These are phyloP conservation scores for Trichechus manatus DNA, from an alignment of 2,113 vertebrate genomes.

Conservation along the genomic window DNA sequence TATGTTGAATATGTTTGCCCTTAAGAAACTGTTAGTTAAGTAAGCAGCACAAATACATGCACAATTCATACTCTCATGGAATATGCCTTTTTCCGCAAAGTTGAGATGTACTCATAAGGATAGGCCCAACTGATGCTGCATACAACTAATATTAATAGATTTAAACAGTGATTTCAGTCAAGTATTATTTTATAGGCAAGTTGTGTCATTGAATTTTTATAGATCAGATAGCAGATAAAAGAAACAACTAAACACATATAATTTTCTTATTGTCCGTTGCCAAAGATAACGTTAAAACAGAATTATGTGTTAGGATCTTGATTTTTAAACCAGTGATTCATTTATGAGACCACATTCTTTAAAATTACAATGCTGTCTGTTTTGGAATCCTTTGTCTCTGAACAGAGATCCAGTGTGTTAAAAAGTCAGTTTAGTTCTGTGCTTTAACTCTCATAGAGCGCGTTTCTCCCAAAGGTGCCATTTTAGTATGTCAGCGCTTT, in stretches of 20 bases:
- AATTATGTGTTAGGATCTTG: background rate
- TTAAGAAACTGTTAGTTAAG: background rate
- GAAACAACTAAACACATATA: background rate
- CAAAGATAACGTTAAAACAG: background rate
- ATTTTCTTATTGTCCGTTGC: background rate
- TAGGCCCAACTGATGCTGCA: background rate
- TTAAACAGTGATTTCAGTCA: background rate
- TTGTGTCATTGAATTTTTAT: background rate
- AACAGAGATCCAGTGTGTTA: background rate
- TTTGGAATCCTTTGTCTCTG: background rate
- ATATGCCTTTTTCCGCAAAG: background rate
- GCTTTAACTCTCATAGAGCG: background rate
- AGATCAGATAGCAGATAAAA: background rate
- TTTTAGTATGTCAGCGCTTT: background rate
- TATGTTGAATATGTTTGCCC: background rate
- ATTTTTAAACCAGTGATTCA: background rate
- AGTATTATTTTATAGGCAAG: background rate
- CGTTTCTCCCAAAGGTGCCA: background rate
- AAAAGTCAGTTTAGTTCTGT: background rate
- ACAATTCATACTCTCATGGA: background rate
- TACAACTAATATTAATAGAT: background rate
- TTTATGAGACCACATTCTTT: background rate
- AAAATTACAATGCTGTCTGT: background rate
- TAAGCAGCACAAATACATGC: background rate
- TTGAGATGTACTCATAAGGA: background rate